These are phyloP conservation scores for Cantharis lateralis DNA, from an alignment of 2,888 invertebrate species.

Conservation along the genomic window DNA sequence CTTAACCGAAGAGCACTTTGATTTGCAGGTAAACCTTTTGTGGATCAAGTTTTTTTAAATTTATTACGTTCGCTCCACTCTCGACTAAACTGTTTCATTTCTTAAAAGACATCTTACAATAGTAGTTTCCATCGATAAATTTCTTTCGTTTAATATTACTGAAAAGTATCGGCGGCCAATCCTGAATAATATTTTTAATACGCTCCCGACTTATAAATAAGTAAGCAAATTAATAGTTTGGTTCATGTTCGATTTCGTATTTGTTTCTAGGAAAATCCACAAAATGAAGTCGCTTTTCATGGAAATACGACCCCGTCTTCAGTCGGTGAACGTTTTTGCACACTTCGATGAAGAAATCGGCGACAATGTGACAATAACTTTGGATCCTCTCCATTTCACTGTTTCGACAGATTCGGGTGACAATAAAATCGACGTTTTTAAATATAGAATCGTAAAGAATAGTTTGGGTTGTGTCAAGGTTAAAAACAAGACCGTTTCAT, in stretches of 20 bases:
- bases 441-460: background rate
- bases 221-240: background rate
- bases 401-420: background rate
- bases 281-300: conserved; percentile 48
- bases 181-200: too few relatives aligned
- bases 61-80: too few relatives aligned
- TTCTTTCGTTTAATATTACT: too few relatives aligned
- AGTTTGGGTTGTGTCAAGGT: background rate
- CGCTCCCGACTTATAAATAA: too few relatives aligned
- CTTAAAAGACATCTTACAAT: too few relatives aligned
- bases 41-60: too few relatives aligned
- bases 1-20: conserved; percentile 74
- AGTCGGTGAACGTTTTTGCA: conserved; percentile 64
- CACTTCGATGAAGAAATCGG: background rate
- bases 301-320: conserved; percentile 64
- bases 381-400: background rate
- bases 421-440: background rate
- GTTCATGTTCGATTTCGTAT: background rate
- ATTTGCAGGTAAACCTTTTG: conserved; percentile 68
- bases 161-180: too few relatives aligned
- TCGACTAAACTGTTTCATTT: too few relatives aligned
- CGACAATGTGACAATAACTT: background rate
- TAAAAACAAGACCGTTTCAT: background rate
- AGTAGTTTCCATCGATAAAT: too few relatives aligned
- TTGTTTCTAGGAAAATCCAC: background rate